phyloP scores from a whole-genome alignment of 2,113 vertebrate genomes.

The Delphinus delphis region DNA sequence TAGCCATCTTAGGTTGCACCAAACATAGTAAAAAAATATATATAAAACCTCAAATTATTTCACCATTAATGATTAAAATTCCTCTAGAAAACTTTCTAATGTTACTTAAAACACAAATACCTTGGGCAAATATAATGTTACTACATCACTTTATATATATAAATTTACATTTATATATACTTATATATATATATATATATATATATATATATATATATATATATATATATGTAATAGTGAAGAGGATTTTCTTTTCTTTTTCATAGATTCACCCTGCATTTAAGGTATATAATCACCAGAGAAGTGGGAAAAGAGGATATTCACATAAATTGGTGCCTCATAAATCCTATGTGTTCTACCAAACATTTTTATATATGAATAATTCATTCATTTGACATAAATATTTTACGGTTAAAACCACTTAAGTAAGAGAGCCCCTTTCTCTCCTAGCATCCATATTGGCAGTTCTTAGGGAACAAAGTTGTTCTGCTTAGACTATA shows the following conservation, averaged over 20 bases:
- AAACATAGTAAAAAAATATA: not conserved
- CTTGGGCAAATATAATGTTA: not conserved
- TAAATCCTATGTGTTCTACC: not conserved
- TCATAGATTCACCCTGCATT: not conserved
- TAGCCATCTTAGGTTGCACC: not conserved
- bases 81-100: slow-evolving; percentile 65
- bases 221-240: not conserved
- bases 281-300: not conserved
- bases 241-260: not conserved
- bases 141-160: not conserved
- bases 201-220: not conserved
- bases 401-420: not conserved
- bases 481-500: not conserved
- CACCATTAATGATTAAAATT: slow-evolving; percentile 22
- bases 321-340: not conserved
- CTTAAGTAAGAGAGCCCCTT: not conserved
- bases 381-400: not conserved
- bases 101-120: slow-evolving; percentile 4
- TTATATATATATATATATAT: not conserved
- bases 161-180: not conserved
- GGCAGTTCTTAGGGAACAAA: not conserved
- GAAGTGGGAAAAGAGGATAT: not conserved
- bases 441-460: not conserved
- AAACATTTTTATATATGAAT: slow-evolving; percentile 14
- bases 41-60: not conserved